Conservation (phyloP, 2,797 vertebrate genomes). For the Chlorospingus semifuscus region DNA sequence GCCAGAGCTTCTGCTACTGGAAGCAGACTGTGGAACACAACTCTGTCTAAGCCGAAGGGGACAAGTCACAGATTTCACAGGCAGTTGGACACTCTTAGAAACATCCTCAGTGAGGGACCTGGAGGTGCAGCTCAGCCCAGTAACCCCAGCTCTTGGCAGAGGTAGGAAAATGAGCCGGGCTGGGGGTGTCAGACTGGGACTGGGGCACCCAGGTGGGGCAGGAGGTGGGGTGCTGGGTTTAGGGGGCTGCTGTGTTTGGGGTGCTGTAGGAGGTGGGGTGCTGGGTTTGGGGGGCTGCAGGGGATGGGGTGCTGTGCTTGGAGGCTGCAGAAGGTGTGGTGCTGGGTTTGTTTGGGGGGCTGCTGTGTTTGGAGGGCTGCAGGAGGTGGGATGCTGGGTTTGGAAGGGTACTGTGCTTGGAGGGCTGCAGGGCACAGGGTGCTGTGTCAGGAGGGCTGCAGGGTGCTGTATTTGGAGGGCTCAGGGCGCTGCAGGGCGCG, state of each 20-base stretch:
- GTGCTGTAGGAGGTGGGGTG: too few relatives aligned
- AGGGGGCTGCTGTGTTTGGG: neutral
- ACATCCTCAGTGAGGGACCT: neutral
- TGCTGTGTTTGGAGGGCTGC: too few relatives aligned
- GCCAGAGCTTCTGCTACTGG: neutral
- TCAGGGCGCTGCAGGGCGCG: neutral
- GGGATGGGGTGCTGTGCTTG: too few relatives aligned
- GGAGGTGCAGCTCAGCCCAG: neutral
- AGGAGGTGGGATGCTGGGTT: too few relatives aligned
- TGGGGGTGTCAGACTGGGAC: fast-evolving
- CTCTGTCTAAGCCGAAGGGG: neutral
- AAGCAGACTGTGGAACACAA: neutral
- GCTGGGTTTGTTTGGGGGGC: too few relatives aligned
- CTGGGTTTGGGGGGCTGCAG: too few relatives aligned
- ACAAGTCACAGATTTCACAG: neutral
- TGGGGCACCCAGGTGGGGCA: fast-evolving
- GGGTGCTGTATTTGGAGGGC: too few relatives aligned
- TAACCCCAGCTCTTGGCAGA: neutral
- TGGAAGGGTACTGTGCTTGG: too few relatives aligned
- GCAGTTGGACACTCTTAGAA: neutral
- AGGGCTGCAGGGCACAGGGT: too few relatives aligned
- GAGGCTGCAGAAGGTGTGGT: too few relatives aligned
- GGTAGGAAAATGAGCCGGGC: fast-evolving
- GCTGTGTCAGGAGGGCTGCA: too few relatives aligned
- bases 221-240: neutral